A percentile compares a stretch with the other conserved stretches of the same genome.
Conservation (phyloP, 2,888 invertebrate genomes). For the Pollenia amentaria region DNA sequence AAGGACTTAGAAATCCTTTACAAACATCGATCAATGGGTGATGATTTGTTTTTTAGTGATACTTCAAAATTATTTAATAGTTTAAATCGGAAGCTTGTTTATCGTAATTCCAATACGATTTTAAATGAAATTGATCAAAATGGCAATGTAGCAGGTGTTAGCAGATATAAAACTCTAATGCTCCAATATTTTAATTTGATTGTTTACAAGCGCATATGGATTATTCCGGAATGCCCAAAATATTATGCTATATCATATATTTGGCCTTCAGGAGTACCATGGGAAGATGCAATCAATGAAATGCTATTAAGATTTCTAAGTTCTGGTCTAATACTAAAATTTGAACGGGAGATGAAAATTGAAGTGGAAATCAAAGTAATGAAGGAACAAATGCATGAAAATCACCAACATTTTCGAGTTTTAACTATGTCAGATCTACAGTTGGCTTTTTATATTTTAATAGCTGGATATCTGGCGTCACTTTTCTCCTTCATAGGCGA, state of each 20-base stretch:
- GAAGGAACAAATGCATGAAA: slow-evolving; percentile 71
- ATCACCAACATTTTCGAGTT: slow-evolving; percentile 77
- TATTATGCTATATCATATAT: slow-evolving; percentile 84
- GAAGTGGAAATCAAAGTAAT: slow-evolving; percentile 75
- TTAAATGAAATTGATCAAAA: slow-evolving; percentile 78
- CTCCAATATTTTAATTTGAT: slow-evolving; percentile 80
- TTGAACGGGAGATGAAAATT: slow-evolving; percentile 81
- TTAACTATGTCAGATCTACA: slow-evolving; percentile 83
- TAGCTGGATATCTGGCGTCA: slow-evolving; percentile 76
- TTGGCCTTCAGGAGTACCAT: slow-evolving; percentile 82
- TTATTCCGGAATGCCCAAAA: slow-evolving; percentile 84
- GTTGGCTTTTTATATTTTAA: slow-evolving; percentile 83
- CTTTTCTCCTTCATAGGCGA: no score
- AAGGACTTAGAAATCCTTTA: slow-evolving; percentile 82
- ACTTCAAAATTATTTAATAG: slow-evolving; percentile 82
- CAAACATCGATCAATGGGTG: slow-evolving; percentile 83
- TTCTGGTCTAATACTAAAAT: slow-evolving; percentile 83
- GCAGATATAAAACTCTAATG: slow-evolving; percentile 80
- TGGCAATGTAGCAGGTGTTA: slow-evolving; percentile 81
- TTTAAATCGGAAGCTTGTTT: slow-evolving; percentile 79
- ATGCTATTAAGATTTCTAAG: slow-evolving; percentile 80
- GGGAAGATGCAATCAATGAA: slow-evolving; percentile 80
- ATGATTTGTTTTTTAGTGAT: slow-evolving; percentile 83
- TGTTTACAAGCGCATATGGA: slow-evolving; percentile 78
- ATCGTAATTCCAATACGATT: slow-evolving; percentile 78